Evolutionary conservation across 92 coral and sea anemone species (phyloP).

Genomic region (Phymanthus crucifer): DNA sequence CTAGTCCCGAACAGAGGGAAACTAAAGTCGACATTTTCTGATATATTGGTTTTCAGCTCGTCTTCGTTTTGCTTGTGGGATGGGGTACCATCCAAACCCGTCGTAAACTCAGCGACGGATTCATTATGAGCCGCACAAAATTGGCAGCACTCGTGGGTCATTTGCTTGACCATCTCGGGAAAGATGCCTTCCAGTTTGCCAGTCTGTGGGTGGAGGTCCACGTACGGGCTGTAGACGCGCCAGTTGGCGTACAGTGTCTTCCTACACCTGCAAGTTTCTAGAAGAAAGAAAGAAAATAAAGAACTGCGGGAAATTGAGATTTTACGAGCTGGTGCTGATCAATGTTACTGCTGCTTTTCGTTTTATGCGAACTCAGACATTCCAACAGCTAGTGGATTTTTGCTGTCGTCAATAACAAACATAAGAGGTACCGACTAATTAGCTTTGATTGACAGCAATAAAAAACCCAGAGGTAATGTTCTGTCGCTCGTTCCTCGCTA

Average conservation of each 20-base stretch:
- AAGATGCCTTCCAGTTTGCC: conserved; percentile 47
- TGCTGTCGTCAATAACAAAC: too few species aligned
- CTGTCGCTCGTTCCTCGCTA: too few species aligned
- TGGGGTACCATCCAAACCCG: conserved; percentile 29
- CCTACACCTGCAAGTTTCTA: conserved; percentile 60
- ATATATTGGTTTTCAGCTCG: conserved; percentile 38
- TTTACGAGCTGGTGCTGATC: too few species aligned
- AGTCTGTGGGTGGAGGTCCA: conserved; percentile 13
- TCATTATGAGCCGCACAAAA: conserved; percentile 37
- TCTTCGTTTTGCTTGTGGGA: conserved; percentile 43
- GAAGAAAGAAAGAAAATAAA: not conserved
- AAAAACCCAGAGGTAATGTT: too few species aligned
- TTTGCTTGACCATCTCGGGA: conserved; percentile 34
- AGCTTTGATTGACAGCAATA: too few species aligned
- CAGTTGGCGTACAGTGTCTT: conserved; percentile 51
- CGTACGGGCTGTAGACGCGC: conserved; percentile 56
- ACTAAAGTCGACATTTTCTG: conserved; percentile 47
- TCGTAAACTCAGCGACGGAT: conserved; percentile 44
- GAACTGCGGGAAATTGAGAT: too few species aligned
- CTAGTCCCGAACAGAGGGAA: conserved; percentile 48
- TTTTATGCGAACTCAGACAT: too few species aligned
- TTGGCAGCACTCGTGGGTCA: conserved; percentile 41
- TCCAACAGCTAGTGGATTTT: too few species aligned
- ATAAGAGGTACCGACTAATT: too few species aligned
- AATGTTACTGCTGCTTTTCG: too few species aligned